Conservation (phyloP, 2,113 vertebrate genomes). For the Girardinichthys multiradiatus region DNA sequence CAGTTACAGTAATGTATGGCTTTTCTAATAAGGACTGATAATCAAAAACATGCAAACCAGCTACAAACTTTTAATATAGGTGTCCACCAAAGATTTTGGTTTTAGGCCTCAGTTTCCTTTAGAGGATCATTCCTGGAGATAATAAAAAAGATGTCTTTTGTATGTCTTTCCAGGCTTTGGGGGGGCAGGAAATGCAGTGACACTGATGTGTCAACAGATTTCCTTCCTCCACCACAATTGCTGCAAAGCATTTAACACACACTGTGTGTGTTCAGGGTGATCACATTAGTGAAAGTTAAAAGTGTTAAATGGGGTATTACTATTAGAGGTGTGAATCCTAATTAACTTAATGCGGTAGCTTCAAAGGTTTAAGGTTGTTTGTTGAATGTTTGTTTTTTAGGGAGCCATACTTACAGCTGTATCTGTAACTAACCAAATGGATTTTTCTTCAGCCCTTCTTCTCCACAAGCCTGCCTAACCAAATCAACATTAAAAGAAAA, state of each 20-base stretch:
- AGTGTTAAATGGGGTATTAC: conserved; percentile 57
- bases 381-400: conserved; percentile 38
- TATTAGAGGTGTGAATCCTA: conserved; percentile 15
- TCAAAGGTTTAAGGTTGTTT: conserved; percentile 28
- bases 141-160: not conserved
- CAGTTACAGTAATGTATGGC: too few relatives aligned
- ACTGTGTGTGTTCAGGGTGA: conserved; percentile 16
- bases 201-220: conserved; percentile 34
- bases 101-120: not conserved
- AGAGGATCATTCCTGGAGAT: not conserved
- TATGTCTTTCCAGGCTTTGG: conserved; percentile 8
- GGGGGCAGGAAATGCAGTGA: conserved; percentile 3
- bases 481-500: too few relatives aligned
- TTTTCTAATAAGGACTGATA: not conserved
- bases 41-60: too few relatives aligned
- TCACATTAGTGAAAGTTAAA: conserved; percentile 57
- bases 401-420: not conserved
- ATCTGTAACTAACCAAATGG: not conserved
- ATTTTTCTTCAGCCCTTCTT: not conserved
- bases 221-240: conserved; percentile 1
- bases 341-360: conserved; percentile 42
- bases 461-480: not conserved
- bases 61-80: not conserved
- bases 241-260: not conserved
- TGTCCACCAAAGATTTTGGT: not conserved